Percentiles rank a stretch among this genome's conserved stretches.
Evolutionary conservation across 2,113 vertebrate genomes (phyloP).

Genomic region (Paralichthys olivaceus): DNA sequence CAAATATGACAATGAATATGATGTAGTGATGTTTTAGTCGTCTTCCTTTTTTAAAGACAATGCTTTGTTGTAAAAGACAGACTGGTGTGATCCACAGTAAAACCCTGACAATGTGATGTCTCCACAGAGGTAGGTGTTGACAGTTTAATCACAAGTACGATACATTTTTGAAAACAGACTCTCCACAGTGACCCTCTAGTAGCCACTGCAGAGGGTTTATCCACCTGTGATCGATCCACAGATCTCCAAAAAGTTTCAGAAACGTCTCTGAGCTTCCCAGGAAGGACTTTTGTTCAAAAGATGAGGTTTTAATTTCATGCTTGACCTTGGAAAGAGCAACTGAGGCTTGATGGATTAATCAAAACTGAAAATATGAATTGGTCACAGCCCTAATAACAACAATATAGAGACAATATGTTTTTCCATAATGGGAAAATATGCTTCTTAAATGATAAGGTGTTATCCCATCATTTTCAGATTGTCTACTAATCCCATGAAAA

Average conservation of each 20-base stretch:
- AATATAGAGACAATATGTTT: not conserved
- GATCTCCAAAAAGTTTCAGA: too few relatives aligned
- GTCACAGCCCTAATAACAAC: not conserved
- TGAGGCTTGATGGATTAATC: not conserved
- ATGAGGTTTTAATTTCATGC: too few relatives aligned
- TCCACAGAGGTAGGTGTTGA: not conserved
- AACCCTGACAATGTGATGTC: not conserved
- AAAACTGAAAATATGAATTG: not conserved
- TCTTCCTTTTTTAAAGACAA: not conserved
- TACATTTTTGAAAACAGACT: not conserved
- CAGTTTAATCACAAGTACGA: not conserved
- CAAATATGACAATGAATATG: constrained; percentile 2
- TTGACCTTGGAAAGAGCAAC: not conserved
- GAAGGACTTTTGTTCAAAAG: too few relatives aligned
- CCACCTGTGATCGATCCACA: too few relatives aligned
- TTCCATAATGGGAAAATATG: not conserved
- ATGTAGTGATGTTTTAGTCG: too few relatives aligned
- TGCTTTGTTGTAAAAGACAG: too few relatives aligned
- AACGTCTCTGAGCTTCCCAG: too few relatives aligned
- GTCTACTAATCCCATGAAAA: not conserved
- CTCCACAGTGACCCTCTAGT: not conserved
- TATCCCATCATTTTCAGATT: not conserved
- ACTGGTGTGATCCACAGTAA: not conserved
- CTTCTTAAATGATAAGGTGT: not conserved
- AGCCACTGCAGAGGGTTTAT: too few relatives aligned